Conservation (phyloP, 2,888 invertebrate genomes). For the Bursaphelenchus okinawaensis region DNA sequence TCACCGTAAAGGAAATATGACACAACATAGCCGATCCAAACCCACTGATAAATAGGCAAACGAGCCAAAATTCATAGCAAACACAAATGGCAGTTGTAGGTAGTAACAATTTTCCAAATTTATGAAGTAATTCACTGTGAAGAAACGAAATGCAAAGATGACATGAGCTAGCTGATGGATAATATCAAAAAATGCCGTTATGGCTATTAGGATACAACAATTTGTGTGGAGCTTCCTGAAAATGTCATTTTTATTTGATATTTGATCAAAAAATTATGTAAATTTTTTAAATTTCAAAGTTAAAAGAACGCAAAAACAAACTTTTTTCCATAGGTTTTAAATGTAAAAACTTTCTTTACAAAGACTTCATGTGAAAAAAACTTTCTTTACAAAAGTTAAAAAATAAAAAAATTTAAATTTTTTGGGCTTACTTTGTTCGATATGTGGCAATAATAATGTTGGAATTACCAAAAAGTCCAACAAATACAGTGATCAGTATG, state of each 20-base stretch:
- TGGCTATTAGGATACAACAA: constrained; percentile 9
- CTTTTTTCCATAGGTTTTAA: no score
- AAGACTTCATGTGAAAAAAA: no score
- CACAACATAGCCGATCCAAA: background rate
- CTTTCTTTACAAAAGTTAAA: no score
- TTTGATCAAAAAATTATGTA: no score
- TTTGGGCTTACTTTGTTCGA: background rate
- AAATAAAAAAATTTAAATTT: no score
- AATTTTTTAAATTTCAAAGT: no score
- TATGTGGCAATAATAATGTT: background rate
- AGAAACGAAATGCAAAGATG: constrained; percentile 1
- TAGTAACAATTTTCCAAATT: background rate
- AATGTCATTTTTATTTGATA: background rate
- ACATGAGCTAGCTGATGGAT: constrained; percentile 9
- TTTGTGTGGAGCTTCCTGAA: background rate
- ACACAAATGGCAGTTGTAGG: background rate
- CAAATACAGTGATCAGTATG: background rate
- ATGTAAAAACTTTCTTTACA: no score
- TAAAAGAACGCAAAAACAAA: no score
- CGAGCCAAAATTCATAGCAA: constrained; percentile 5
- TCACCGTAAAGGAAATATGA: constrained; percentile 2
- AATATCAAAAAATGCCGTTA: constrained; percentile 6
- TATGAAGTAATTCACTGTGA: constrained; percentile 8
- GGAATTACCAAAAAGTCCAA: background rate
- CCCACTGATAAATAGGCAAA: constrained; percentile 4